A percentile compares a stretch with the other conserved stretches of the same genome.
These are phyloP conservation scores for Prunella himalayana DNA, from an alignment of 2,113 vertebrate species.

Conservation along the genomic window DNA sequence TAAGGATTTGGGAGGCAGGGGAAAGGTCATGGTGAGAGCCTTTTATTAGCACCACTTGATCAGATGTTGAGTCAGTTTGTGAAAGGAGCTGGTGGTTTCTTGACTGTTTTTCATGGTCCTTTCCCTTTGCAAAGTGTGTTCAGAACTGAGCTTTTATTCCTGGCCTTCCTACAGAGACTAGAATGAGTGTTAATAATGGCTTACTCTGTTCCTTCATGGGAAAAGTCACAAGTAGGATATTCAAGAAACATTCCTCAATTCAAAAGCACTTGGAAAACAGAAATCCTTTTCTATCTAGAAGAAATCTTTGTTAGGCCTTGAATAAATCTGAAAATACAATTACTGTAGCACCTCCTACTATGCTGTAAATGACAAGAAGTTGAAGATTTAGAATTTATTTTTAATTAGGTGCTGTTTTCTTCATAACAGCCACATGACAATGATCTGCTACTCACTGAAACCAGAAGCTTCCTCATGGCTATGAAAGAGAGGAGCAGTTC, in stretches of 20 bases:
- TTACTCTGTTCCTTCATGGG: not conserved
- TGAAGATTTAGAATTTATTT: not conserved
- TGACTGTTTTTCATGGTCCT: not conserved
- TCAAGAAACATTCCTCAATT: not conserved
- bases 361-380: not conserved
- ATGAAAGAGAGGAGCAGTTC: conserved; percentile 71
- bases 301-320: not conserved
- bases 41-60: not conserved
- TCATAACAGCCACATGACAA: conserved; percentile 57
- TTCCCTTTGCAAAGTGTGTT: not conserved
- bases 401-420: not conserved
- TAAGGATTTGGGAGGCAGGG: not conserved
- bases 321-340: not conserved
- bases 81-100: not conserved
- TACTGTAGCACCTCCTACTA: not conserved
- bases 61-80: not conserved
- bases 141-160: not conserved
- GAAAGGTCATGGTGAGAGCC: not conserved
- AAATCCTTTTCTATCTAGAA: not conserved
- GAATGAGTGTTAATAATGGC: not conserved
- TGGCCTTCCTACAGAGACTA: not conserved
- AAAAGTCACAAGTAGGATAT: not conserved
- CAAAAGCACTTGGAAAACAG: not conserved
- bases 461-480: conserved; percentile 65
- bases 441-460: conserved; percentile 69